Evolutionary conservation across 2,113 vertebrate species (phyloP).

Genomic region (Heloderma charlesbogerti): DNA sequence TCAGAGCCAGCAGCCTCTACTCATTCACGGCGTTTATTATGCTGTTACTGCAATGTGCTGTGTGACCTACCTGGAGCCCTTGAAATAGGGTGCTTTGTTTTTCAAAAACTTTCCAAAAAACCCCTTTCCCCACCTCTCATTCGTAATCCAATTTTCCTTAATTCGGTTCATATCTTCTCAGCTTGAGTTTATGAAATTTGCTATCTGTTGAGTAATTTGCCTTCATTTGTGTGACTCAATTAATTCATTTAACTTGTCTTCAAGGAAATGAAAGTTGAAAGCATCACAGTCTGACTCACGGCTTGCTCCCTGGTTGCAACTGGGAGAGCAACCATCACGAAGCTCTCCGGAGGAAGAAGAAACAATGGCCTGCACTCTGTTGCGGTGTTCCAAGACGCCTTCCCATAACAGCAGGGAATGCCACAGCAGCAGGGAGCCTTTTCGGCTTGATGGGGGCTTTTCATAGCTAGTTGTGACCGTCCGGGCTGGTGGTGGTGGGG

Average conservation of each 20-base stretch:
- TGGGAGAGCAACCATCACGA: neutral
- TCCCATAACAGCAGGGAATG: neutral
- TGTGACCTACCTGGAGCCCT: neutral
- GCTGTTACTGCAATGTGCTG: neutral
- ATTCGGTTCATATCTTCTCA: slow-evolving; percentile 29
- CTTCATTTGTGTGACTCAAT: slow-evolving; percentile 33
- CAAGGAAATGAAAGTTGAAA: slow-evolving; percentile 21
- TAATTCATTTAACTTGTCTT: slow-evolving; percentile 39
- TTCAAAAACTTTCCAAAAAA: neutral
- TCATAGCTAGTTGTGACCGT: neutral
- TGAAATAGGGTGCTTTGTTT: neutral
- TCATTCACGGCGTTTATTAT: neutral
- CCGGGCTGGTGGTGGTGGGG: neutral
- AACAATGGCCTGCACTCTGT: neutral
- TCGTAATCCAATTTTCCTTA: slow-evolving; percentile 33
- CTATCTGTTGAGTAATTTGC: slow-evolving; percentile 38
- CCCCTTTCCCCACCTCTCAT: neutral
- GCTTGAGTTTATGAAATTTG: slow-evolving; percentile 35
- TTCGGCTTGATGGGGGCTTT: neutral
- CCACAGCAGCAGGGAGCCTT: neutral
- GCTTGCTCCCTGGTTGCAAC: neutral
- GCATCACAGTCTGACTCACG: neutral
- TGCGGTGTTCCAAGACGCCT: neutral
- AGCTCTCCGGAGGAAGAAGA: neutral
- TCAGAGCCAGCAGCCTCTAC: no score